Evolutionary conservation across 1,140 invertebrate genomes (phyloP).

Genomic region (Sitophilus oryzae): DNA sequence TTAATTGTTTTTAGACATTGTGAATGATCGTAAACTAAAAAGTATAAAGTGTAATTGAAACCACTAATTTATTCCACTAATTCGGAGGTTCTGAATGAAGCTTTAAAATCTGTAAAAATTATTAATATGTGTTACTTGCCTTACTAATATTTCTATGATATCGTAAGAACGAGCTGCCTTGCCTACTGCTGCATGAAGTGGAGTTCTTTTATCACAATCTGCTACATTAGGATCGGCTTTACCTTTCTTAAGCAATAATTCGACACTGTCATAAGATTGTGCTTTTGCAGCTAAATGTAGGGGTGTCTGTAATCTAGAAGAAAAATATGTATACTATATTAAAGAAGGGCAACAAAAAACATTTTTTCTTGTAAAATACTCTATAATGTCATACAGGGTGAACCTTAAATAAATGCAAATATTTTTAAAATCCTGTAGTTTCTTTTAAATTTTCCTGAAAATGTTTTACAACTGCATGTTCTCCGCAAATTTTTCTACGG

Average conservation of each 20-base stretch:
- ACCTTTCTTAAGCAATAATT: slow-evolving; percentile 63
- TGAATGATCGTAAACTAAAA: no score
- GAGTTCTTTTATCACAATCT: slow-evolving; percentile 70
- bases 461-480: no score
- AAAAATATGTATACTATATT: neutral
- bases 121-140: slow-evolving; percentile 7
- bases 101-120: no score
- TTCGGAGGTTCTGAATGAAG: no score
- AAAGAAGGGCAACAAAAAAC: neutral
- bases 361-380: no score
- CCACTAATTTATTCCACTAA: no score
- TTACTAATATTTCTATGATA: slow-evolving; percentile 65
- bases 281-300: slow-evolving; percentile 70
- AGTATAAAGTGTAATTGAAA: no score
- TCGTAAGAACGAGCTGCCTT: slow-evolving; percentile 69
- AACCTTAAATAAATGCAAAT: no score
- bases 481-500: no score
- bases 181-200: slow-evolving; percentile 71
- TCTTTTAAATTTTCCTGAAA: no score
- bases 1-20: no score
- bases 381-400: no score
- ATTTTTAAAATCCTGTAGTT: neutral
- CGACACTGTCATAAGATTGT: slow-evolving; percentile 71
- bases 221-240: slow-evolving; percentile 67
- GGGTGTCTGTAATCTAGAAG: slow-evolving; percentile 60